Base-by-base conservation (phyloP, 2,113 vertebrate species). In the Xenopus borealis region DNA sequence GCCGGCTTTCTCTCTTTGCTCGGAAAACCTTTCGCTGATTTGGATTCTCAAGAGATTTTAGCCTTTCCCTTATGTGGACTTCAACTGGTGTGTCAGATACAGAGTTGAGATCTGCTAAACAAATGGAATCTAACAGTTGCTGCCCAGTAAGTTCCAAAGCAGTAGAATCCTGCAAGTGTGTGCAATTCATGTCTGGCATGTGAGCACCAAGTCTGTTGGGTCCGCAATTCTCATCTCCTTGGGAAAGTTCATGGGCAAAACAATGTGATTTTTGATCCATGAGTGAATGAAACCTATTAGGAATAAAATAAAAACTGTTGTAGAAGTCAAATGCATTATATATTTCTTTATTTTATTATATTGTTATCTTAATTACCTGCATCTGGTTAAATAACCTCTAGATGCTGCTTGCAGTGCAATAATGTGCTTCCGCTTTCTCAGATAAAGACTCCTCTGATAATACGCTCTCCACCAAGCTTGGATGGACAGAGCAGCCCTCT, bases 1-100 rank as follows among this genome's bases (percentile, higher is more conserved):
- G 88, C 61, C 97, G 90, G 72, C 93, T 98, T 83, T 97, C 95
- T 73, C 98, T 91, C 83, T 98, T 99, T 75, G 97, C 94, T 50
- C 98, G 91, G 4, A 90, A 88, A 46, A 89, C 91, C 82, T 92
- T 96, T 78, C 94, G 97, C 80, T 94, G 94, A 80, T 92, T 90
- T 66, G 94, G 90, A 76, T 98, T 95, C 11, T 98, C 96, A 64
- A 90, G 63, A 0, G 91, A 92, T 68, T 92, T 92, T 33, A 88
- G 84, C 80, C 91, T 91, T 75, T 97, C 95, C 82, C 93, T 90
- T 30, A 94, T 89, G 2, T 86, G 55, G 0, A 94, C 87, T 44
- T 88, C 88, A 64, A n/a, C n/a, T 55, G 58, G 14, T 12, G 44
- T 62, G 23, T 27, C 23, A 27, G 23, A 27, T 27, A 19, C 10